Conservation (phyloP, 2,113 vertebrate species). For the Trochalopteron elliotii region DNA sequence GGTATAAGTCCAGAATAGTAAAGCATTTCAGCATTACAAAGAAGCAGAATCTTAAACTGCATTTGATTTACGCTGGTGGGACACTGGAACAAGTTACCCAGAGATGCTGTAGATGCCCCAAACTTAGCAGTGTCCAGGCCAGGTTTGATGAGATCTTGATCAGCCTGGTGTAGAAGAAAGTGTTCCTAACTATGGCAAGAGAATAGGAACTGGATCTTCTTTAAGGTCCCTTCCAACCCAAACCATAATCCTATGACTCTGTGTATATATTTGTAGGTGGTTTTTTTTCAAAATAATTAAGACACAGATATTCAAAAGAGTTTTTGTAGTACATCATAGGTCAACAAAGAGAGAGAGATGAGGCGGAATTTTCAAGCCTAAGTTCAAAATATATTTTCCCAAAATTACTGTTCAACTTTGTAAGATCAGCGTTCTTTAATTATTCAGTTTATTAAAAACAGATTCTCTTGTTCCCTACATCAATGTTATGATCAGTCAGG, state of each 20-base stretch:
- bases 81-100: too few species aligned
- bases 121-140: too few species aligned
- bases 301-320: not conserved
- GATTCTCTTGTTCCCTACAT: not conserved
- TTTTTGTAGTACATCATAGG: not conserved
- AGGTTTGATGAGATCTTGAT: not conserved
- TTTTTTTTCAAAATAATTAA: not conserved
- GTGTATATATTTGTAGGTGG: accelerated
- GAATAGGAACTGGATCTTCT: not conserved
- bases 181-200: not conserved
- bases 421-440: not conserved
- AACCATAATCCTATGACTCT: not conserved
- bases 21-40: not conserved
- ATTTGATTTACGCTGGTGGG: not conserved
- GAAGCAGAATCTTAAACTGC: not conserved
- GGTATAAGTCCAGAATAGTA: not conserved
- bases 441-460: not conserved
- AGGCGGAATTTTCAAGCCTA: not conserved
- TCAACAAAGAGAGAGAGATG: not conserved
- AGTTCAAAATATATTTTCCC: not conserved
- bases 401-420: not conserved
- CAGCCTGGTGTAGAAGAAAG: not conserved
- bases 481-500: too few species aligned
- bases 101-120: not conserved
- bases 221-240: not conserved